These are phyloP conservation scores for Caenorhabditis uteleia DNA, from an alignment of 2,888 invertebrate genomes.

Conservation along the genomic window DNA sequence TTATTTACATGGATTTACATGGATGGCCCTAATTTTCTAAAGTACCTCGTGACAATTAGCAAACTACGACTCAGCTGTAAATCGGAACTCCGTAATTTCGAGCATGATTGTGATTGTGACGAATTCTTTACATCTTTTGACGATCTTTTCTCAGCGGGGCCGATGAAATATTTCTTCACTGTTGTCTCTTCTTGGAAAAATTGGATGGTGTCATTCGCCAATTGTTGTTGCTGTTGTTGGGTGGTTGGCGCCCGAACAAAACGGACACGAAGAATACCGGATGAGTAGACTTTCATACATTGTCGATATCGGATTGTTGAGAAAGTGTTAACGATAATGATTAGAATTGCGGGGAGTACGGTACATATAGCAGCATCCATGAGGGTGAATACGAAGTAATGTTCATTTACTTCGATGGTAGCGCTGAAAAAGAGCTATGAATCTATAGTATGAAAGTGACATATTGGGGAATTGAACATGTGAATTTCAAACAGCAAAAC, in stretches of 20 bases:
- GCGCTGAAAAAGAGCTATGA: too few species aligned
- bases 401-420: slow-evolving; percentile 26
- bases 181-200: slow-evolving; percentile 57
- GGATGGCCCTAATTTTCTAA: neutral
- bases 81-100: slow-evolving; percentile 63
- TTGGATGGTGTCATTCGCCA: slow-evolving; percentile 34
- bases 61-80: slow-evolving; percentile 66
- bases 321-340: slow-evolving; percentile 65
- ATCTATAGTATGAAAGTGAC: too few species aligned
- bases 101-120: slow-evolving; percentile 38
- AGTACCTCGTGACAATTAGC: slow-evolving; percentile 66
- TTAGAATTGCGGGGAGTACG: slow-evolving; percentile 61
- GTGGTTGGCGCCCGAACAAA: slow-evolving; percentile 46
- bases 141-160: slow-evolving; percentile 33
- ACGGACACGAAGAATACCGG: slow-evolving; percentile 65
- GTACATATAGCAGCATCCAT: slow-evolving; percentile 64
- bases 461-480: too few species aligned
- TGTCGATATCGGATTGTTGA: slow-evolving; percentile 65
- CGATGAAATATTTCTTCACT: slow-evolving; percentile 58
- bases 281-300: slow-evolving; percentile 68
- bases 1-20: neutral
- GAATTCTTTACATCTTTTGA: slow-evolving; percentile 33
- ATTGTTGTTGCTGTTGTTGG: slow-evolving; percentile 23
- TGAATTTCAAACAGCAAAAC: too few species aligned
- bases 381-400: slow-evolving; percentile 63